phyloP scores from a whole-genome alignment of 2,113 vertebrate genomes.

The Tringa solitaria region DNA sequence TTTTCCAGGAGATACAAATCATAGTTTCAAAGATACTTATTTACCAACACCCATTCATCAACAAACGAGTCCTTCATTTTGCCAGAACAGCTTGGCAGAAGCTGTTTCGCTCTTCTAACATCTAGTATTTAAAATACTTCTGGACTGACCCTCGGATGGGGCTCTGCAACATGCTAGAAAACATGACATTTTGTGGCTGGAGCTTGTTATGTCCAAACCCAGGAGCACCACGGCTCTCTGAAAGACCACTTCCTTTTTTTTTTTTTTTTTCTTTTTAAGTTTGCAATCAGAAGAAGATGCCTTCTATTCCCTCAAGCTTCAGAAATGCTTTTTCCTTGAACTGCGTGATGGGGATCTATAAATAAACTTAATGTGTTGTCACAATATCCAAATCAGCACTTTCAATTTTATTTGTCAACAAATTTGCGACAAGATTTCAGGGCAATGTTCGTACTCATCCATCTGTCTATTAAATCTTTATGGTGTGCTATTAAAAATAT shows the following conservation, averaged over 20 bases:
- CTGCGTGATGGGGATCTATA: neutral
- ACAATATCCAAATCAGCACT: neutral
- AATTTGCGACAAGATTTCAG: neutral
- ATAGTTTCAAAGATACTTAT: neutral
- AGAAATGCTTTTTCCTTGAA: neutral
- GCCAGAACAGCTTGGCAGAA: neutral
- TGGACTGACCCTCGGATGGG: rapidly evolving
- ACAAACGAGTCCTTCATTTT: neutral
- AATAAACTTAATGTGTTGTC: neutral
- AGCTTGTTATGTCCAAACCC: neutral
- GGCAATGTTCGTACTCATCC: neutral
- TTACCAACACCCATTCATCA: neutral
- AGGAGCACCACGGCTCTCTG: neutral
- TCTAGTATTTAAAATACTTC: neutral
- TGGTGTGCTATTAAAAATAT: neutral
- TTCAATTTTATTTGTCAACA: neutral
- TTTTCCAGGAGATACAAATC: neutral
- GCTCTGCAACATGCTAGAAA: neutral
- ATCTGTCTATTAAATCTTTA: neutral
- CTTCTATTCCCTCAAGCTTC: neutral
- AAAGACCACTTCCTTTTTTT: neutral
- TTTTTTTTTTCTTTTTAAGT: neutral
- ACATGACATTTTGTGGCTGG: neutral
- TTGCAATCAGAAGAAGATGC: neutral
- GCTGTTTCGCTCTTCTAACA: neutral